Percentiles rank a stretch among this genome's conserved stretches.
Conservation (phyloP, 2,888 invertebrate species). For the Drosophila multiciliata region DNA sequence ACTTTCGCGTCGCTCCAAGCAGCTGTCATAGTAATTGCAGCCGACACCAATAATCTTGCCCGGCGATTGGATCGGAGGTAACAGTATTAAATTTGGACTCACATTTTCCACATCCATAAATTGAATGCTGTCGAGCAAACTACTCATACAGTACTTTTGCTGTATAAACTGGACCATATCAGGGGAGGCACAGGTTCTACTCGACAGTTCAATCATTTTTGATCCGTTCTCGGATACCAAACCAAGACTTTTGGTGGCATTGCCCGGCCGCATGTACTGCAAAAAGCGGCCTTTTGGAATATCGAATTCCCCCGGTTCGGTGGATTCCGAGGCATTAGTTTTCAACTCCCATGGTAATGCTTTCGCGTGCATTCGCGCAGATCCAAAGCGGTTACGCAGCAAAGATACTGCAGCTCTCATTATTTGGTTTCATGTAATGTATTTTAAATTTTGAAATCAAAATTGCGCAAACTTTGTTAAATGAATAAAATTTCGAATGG, state of each 20-base stretch:
- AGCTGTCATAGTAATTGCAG: conserved; percentile 94
- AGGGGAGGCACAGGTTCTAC: conserved; percentile 81
- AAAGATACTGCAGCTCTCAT: conserved; percentile 58
- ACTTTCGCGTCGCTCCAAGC: conserved; percentile 91
- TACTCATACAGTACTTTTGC: conserved; percentile 83
- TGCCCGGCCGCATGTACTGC: conserved; percentile 88
- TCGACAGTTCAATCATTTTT: conserved; percentile 88
- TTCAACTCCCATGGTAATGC: conserved; percentile 18
- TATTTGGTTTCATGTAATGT: conserved; percentile 27
- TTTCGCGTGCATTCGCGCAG: conserved; percentile 31
- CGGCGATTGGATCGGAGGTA: conserved; percentile 91
- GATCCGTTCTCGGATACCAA: conserved; percentile 88
- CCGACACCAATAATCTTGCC: conserved; percentile 95
- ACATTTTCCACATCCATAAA: conserved; percentile 59
- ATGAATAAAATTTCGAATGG: conserved; percentile 16
- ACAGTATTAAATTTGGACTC: conserved; percentile 61
- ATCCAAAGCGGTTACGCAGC: conserved; percentile 48
- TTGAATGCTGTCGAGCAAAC: conserved; percentile 45
- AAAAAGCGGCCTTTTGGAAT: conserved; percentile 87
- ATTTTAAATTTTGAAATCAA: conserved; percentile 31
- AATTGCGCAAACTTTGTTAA: conserved; percentile 1
- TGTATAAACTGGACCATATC: conserved; percentile 86
- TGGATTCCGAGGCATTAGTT: conserved; percentile 9
- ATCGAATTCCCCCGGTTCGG: conserved; percentile 13
- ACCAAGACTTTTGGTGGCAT: conserved; percentile 88